phyloP scores from a whole-genome alignment of 2,888 invertebrate species.

The Athetis lepigone region DNA sequence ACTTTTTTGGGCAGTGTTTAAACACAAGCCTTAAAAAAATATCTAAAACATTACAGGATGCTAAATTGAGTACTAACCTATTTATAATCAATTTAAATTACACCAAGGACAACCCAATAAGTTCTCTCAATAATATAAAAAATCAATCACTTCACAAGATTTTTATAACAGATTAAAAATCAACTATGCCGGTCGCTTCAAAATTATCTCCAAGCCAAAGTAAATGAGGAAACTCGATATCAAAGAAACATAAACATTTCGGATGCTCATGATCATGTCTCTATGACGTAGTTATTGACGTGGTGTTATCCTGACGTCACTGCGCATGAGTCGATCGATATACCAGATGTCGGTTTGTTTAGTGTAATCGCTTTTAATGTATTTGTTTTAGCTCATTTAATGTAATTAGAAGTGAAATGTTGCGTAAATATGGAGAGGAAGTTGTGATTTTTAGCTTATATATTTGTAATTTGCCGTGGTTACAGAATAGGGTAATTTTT shows the following conservation, averaged over 20 bases:
- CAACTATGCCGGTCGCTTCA: conserved; percentile 3
- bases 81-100: background rate
- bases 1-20: no score
- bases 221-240: conserved; percentile 39
- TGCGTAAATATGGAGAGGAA: conserved; percentile 27
- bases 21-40: no score
- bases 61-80: background rate
- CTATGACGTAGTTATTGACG: conserved; percentile 53
- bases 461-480: no score
- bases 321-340: conserved; percentile 41
- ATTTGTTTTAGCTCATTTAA: conserved; percentile 50
- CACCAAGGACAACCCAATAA: background rate
- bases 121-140: background rate
- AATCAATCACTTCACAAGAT: conserved; percentile 4
- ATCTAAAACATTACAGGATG: no score
- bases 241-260: conserved; percentile 46
- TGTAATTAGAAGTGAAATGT: conserved; percentile 42
- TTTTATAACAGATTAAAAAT: conserved; percentile 10
- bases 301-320: conserved; percentile 56
- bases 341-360: conserved; percentile 61
- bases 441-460: conserved; percentile 1
- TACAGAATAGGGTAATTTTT: no score
- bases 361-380: conserved; percentile 47
- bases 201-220: conserved; percentile 17
- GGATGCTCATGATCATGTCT: conserved; percentile 33